phyloP scores from a whole-genome alignment of 2,888 invertebrate genomes.

The Mesorhabditis sp. region DNA sequence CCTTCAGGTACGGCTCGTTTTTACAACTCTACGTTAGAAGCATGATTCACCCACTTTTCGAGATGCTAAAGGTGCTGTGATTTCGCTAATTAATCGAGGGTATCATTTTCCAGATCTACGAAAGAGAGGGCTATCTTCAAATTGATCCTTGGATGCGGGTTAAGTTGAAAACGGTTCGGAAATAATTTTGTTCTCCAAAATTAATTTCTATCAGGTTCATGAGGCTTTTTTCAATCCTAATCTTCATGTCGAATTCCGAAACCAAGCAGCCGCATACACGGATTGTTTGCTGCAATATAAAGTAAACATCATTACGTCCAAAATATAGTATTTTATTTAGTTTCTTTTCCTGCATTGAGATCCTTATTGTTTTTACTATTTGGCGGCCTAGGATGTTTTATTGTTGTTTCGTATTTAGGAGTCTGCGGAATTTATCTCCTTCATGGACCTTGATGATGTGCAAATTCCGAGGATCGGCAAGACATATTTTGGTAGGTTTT shows the following conservation, averaged over 20 bases:
- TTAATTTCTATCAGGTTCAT: background rate
- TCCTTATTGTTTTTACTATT: too few species aligned
- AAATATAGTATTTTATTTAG: too few species aligned
- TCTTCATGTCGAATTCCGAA: slow-evolving; percentile 35
- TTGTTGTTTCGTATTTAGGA: slow-evolving; percentile 17
- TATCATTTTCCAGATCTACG: background rate
- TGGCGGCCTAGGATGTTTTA: too few species aligned
- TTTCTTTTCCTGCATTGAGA: too few species aligned
- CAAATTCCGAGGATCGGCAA: slow-evolving; percentile 27
- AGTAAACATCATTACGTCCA: slow-evolving; percentile 10
- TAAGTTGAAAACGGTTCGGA: slow-evolving; percentile 14
- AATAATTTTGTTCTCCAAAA: too few species aligned
- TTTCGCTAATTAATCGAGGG: slow-evolving; percentile 10
- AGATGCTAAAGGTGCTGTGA: slow-evolving; percentile 25
- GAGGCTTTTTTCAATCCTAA: slow-evolving; percentile 35
- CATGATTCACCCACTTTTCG: slow-evolving; percentile 27
- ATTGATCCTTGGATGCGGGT: slow-evolving; percentile 30
- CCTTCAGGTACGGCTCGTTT: slow-evolving; percentile 25
- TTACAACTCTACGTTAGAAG: slow-evolving; percentile 35
- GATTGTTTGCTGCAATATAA: slow-evolving; percentile 35
- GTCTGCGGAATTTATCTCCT: slow-evolving; percentile 28
- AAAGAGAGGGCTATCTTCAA: slow-evolving; percentile 21
- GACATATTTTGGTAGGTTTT: slow-evolving; percentile 28
- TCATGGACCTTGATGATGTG: slow-evolving; percentile 35
- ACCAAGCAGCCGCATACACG: slow-evolving; percentile 33